phyloP scores from a whole-genome alignment of 2,888 invertebrate species.

The Drosophila mayaguana region DNA sequence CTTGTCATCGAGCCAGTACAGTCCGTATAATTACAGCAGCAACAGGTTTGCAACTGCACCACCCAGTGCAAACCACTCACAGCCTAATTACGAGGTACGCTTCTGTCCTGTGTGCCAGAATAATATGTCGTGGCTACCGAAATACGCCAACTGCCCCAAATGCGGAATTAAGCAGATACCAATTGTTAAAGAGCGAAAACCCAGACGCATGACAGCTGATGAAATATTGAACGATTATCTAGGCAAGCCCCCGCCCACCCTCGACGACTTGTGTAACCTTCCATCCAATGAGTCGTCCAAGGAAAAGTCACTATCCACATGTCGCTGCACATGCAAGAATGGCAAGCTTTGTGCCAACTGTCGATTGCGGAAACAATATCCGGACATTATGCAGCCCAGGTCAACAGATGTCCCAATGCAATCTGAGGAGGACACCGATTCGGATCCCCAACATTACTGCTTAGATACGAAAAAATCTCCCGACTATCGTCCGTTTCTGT shows the following conservation, averaged over 20 bases:
- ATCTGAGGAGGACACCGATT: not conserved
- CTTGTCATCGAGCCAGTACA: not conserved
- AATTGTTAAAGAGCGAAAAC: constrained; percentile 55
- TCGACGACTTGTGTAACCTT: constrained; percentile 46
- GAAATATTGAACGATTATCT: constrained; percentile 75
- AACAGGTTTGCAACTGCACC: constrained; percentile 9
- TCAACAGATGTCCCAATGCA: not conserved
- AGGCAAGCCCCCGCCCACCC: constrained; percentile 36
- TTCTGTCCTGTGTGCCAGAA: constrained; percentile 79
- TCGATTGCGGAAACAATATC: constrained; percentile 70
- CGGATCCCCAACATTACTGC: constrained; percentile 21
- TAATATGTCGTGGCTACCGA: constrained; percentile 83
- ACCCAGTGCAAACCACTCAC: not conserved
- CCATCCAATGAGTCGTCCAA: constrained; percentile 17
- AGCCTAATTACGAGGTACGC: constrained; percentile 32
- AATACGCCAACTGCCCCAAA: constrained; percentile 84
- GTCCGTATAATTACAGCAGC: constrained; percentile 1
- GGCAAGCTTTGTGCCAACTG: constrained; percentile 76
- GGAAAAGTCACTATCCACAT: not conserved
- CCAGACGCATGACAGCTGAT: constrained; percentile 72
- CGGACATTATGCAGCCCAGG: constrained; percentile 30
- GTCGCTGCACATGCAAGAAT: constrained; percentile 68
- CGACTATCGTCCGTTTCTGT: constrained; percentile 69
- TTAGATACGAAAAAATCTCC: not conserved
- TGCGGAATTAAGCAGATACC: constrained; percentile 80